These are phyloP conservation scores for Muntiacus muntjak DNA, from an alignment of 2,113 vertebrate genomes.

Conservation along the genomic window DNA sequence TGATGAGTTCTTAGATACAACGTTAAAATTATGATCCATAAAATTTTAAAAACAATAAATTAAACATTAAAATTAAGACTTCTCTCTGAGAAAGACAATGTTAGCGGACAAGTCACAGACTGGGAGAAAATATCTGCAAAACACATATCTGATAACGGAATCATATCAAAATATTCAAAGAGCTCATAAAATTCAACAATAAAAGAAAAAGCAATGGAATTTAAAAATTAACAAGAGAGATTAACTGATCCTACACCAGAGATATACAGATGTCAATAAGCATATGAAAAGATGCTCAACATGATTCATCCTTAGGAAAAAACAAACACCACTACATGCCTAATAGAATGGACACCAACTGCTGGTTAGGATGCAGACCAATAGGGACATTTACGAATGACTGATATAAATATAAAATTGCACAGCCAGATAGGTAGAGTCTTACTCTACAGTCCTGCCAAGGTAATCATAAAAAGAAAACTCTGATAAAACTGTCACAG, in stretches of 20 bases:
- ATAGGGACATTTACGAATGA: neutral
- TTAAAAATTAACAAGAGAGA: neutral
- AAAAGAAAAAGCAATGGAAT: neutral
- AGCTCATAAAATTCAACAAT: neutral
- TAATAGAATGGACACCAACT: neutral
- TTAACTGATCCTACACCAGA: neutral
- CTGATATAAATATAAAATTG: neutral
- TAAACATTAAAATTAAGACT: neutral
- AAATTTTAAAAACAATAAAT: neutral
- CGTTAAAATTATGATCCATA: neutral
- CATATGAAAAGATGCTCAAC: neutral
- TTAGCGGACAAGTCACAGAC: neutral
- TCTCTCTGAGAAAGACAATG: neutral
- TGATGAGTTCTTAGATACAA: neutral
- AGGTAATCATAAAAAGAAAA: neutral
- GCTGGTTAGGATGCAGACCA: neutral
- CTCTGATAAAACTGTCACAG: neutral
- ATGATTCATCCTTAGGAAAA: neutral
- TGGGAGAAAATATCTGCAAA: neutral
- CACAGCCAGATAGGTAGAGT: neutral
- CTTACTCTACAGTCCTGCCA: neutral
- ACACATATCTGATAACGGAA: neutral
- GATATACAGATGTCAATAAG: neutral
- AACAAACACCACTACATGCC: neutral
- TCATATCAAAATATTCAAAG: neutral